Percentiles rank a stretch among this genome's conserved stretches.
Evolutionary conservation across 2,797 vertebrate genomes (phyloP).

Genomic region (Zonotrichia albicollis): DNA sequence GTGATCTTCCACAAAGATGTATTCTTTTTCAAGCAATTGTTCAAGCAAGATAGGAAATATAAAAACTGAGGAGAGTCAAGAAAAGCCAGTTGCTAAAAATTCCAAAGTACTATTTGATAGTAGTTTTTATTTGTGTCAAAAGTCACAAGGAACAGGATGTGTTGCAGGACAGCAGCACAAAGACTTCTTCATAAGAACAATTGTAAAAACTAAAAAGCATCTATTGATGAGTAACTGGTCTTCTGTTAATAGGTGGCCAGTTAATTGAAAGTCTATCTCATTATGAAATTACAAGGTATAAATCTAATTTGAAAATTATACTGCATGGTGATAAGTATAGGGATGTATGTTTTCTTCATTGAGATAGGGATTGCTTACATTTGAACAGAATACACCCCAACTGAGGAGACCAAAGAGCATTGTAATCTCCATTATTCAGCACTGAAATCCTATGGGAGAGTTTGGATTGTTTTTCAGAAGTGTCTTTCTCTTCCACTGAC

Average conservation of each 20-base stretch:
- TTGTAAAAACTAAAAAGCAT: background rate
- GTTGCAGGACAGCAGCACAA: background rate
- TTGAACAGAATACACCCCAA: background rate
- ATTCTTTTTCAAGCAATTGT: background rate
- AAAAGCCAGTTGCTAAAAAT: background rate
- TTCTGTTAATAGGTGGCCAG: background rate
- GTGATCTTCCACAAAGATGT: background rate
- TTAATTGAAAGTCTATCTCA: background rate
- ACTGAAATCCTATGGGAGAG: background rate
- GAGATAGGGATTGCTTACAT: background rate
- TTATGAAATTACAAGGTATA: background rate
- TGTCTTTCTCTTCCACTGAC: background rate
- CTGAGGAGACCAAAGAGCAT: background rate
- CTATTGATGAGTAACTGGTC: background rate
- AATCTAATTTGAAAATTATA: background rate
- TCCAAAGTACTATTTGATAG: background rate
- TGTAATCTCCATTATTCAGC: background rate
- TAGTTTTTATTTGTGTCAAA: background rate
- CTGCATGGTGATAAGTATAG: background rate
- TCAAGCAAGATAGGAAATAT: background rate
- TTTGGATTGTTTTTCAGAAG: background rate
- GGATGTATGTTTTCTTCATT: background rate
- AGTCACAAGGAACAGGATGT: background rate
- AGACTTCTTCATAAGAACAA: accelerated
- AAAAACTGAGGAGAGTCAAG: background rate